Evolutionary conservation across 2,888 invertebrate species (phyloP).

Genomic region (Resseliella maxima): DNA sequence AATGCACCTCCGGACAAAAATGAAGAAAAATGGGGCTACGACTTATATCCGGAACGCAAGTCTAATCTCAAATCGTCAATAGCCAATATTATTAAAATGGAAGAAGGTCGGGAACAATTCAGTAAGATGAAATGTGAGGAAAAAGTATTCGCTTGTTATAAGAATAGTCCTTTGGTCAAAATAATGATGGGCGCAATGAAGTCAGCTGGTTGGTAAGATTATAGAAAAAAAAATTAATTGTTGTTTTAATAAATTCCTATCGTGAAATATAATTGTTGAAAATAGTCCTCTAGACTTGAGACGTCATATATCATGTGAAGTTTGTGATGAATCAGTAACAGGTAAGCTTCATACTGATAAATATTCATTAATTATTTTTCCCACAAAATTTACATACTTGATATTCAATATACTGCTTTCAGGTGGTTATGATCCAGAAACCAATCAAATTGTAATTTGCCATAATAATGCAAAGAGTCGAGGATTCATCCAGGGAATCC

Average conservation of each 20-base stretch:
- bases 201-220: slow-evolving; percentile 78
- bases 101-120: slow-evolving; percentile 77
- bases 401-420: too few species aligned
- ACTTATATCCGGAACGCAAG: slow-evolving; percentile 77
- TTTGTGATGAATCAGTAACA: slow-evolving; percentile 83
- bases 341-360: too few species aligned
- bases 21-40: slow-evolving; percentile 53
- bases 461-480: slow-evolving; percentile 82
- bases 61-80: slow-evolving; percentile 70
- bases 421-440: slow-evolving; percentile 89
- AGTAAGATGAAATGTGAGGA: slow-evolving; percentile 83
- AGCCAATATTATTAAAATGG: slow-evolving; percentile 71
- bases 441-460: slow-evolving; percentile 91
- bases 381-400: too few species aligned
- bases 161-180: slow-evolving; percentile 83
- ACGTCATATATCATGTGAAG: slow-evolving; percentile 92
- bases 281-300: slow-evolving; percentile 83
- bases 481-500: slow-evolving; percentile 80
- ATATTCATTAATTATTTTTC: too few species aligned
- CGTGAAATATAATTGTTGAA: slow-evolving; percentile 63
- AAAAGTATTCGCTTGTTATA: slow-evolving; percentile 80
- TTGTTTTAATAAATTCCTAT: slow-evolving; percentile 45
- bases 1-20: not conserved
- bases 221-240: not conserved
- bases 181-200: slow-evolving; percentile 87